These are phyloP conservation scores for Rhinatrema bivittatum DNA, from an alignment of 2,797 vertebrate species.

Conservation along the genomic window DNA sequence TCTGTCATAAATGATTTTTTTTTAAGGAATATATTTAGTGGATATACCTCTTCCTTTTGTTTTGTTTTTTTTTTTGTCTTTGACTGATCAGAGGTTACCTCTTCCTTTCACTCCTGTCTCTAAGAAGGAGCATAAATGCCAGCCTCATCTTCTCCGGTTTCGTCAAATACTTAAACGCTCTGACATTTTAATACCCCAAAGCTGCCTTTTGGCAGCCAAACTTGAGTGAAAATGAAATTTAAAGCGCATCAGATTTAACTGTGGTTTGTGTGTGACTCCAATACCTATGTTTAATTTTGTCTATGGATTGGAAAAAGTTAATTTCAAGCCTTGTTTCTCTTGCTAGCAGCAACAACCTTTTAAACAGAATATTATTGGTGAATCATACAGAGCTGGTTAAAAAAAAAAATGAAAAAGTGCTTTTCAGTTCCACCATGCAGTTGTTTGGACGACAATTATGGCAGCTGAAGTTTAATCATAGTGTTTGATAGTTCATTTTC, in stretches of 20 bases:
- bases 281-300: conserved; percentile 53
- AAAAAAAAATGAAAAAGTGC: conserved; percentile 43
- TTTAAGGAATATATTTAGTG: not conserved
- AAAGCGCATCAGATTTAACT: conserved; percentile 45
- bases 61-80: not conserved
- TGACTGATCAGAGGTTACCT: not conserved
- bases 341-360: conserved; percentile 58
- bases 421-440: conserved; percentile 61
- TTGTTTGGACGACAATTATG: conserved; percentile 77
- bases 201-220: conserved; percentile 23
- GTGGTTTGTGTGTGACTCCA: conserved; percentile 51
- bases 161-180: conserved; percentile 20
- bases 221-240: conserved; percentile 28
- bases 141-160: conserved; percentile 15
- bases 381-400: conserved; percentile 49
- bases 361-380: conserved; percentile 53
- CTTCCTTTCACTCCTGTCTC: not conserved
- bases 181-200: conserved; percentile 24
- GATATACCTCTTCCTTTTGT: not conserved
- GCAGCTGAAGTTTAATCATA: conserved; percentile 79
- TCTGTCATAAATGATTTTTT: not conserved
- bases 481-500: conserved; percentile 82
- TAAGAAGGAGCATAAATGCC: conserved; percentile 11
- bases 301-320: conserved; percentile 59
- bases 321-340: conserved; percentile 64